phyloP scores from a whole-genome alignment of 2,888 invertebrate genomes.

The Trimorus sp. region DNA sequence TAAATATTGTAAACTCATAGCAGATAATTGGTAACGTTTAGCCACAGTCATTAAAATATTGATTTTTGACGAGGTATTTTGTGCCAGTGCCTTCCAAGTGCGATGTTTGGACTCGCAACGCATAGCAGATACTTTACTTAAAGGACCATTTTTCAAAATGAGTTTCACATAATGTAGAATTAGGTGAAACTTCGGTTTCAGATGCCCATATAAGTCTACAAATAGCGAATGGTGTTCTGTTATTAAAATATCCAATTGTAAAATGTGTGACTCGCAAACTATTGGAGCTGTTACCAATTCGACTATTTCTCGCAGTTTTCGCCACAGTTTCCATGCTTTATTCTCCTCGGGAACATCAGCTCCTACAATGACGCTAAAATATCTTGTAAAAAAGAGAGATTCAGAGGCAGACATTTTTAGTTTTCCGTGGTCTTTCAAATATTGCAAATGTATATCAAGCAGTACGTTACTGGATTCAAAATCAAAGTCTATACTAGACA shows the following conservation, averaged over 20 bases:
- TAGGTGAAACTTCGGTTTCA: conserved; percentile 3
- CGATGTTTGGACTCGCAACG: conserved; percentile 19
- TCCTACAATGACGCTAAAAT: conserved; percentile 24
- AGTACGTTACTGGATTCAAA: conserved; percentile 39
- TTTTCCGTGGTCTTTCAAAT: conserved; percentile 26
- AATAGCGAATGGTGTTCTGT: conserved; percentile 17
- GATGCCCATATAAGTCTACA: conserved; percentile 9
- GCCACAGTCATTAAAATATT: conserved; percentile 17
- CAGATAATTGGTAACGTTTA: conserved; percentile 5
- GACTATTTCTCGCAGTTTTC: conserved; percentile 18
- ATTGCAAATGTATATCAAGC: conserved; percentile 23
- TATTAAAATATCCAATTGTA: conserved; percentile 14
- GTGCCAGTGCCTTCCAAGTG: conserved; percentile 9
- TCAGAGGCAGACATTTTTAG: conserved; percentile 33
- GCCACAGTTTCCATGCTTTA: conserved; percentile 23
- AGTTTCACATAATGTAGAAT: conserved; percentile 13
- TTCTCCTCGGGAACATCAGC: conserved; percentile 16
- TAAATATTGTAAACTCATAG: background rate
- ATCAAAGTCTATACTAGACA: conserved; percentile 26
- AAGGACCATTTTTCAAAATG: conserved; percentile 8
- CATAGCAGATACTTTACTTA: conserved; percentile 14
- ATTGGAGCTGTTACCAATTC: conserved; percentile 9
- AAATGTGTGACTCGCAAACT: conserved; percentile 8
- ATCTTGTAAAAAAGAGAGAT: conserved; percentile 31
- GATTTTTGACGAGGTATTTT: conserved; percentile 7